These are phyloP conservation scores for Cyaniris semiargus DNA, from an alignment of 2,888 invertebrate species.

Conservation along the genomic window DNA sequence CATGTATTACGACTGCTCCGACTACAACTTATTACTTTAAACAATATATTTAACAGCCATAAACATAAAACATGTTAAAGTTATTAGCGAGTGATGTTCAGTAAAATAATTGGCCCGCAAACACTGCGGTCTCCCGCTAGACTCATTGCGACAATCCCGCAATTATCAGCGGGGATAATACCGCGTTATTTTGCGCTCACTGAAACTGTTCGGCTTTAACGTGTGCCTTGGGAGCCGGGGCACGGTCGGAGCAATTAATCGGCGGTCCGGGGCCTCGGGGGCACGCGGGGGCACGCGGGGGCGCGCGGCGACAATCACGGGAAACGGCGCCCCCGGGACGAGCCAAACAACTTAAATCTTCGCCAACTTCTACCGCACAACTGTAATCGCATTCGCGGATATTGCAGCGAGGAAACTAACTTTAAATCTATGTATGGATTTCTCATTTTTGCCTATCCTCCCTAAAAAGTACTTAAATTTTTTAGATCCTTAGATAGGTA, in stretches of 20 bases:
- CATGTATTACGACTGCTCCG: not conserved
- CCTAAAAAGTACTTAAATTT: no score
- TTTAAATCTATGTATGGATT: not conserved
- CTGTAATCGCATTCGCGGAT: slow-evolving; percentile 48
- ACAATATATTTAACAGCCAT: not conserved
- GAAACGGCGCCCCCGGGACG: slow-evolving; percentile 71
- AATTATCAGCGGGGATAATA: slow-evolving; percentile 69
- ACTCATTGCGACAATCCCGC: slow-evolving; percentile 41
- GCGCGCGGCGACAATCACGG: slow-evolving; percentile 74
- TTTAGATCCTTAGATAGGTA: no score
- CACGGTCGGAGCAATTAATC: slow-evolving; percentile 73
- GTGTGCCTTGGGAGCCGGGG: slow-evolving; percentile 69
- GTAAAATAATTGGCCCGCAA: not conserved
- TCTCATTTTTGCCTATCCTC: not conserved
- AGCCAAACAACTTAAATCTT: slow-evolving; percentile 71
- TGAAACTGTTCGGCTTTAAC: slow-evolving; percentile 63
- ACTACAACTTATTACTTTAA: not conserved
- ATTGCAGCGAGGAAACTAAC: slow-evolving; percentile 14
- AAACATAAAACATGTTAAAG: not conserved
- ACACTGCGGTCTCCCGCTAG: slow-evolving; percentile 22
- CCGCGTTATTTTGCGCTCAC: slow-evolving; percentile 73
- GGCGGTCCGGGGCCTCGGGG: slow-evolving; percentile 48
- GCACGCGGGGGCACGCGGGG: not conserved
- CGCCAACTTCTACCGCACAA: slow-evolving; percentile 59
- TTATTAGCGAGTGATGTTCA: slow-evolving; percentile 14